phyloP scores from a whole-genome alignment of 2,797 vertebrate species.

The Neosilurus mollespiculum region DNA sequence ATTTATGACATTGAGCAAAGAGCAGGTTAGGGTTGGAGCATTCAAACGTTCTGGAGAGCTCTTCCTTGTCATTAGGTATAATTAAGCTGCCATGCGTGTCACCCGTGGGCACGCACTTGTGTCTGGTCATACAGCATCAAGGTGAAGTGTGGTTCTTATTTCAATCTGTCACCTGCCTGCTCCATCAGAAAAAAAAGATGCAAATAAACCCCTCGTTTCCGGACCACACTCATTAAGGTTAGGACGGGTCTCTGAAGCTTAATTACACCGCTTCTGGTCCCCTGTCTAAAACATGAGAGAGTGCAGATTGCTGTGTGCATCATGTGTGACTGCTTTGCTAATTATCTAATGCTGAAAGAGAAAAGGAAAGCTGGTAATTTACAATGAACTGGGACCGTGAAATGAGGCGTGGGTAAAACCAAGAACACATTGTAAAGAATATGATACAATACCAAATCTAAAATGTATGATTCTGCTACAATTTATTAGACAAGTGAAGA shows the following conservation, averaged over 20 bases:
- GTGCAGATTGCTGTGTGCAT: background rate
- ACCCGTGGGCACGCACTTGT: constrained; percentile 10
- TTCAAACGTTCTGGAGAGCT: constrained; percentile 35
- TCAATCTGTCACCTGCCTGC: constrained; percentile 44
- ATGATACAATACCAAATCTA: background rate
- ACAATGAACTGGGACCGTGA: background rate
- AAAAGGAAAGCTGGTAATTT: background rate
- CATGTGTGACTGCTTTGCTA: constrained; percentile 47
- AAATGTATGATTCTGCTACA: background rate
- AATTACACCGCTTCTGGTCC: constrained; percentile 39
- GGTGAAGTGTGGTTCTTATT: constrained; percentile 48
- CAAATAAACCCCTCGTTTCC: constrained; percentile 42
- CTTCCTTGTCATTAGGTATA: constrained; percentile 53
- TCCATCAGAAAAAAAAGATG: constrained; percentile 47
- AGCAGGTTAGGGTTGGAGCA: constrained; percentile 33
- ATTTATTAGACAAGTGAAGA: background rate
- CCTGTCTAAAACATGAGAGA: background rate
- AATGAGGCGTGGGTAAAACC: constrained; percentile 11
- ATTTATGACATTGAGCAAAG: constrained; percentile 45
- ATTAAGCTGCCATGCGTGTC: constrained; percentile 54
- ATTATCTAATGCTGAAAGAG: constrained; percentile 17
- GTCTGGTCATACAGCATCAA: constrained; percentile 37
- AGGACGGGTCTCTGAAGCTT: constrained; percentile 44
- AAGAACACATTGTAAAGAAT: background rate
- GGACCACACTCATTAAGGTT: constrained; percentile 47